Evolutionary conservation across 2,888 invertebrate species (phyloP), one percentile per base, ranked within the genome.

Genomic region (Orchesellides sinensis): DNA sequence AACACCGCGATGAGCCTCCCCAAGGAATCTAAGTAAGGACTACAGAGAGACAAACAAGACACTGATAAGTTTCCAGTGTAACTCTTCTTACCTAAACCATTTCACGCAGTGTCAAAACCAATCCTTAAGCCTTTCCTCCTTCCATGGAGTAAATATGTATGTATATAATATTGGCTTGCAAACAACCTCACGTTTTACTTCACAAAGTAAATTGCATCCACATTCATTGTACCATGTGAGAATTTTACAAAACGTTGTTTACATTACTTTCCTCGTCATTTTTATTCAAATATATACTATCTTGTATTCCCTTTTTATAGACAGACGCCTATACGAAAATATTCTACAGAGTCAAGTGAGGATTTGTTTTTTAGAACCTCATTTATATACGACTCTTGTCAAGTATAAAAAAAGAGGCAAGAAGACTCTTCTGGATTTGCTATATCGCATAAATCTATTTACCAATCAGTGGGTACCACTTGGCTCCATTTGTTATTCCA

Each of bases 401-500:
- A n/a, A n/a, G n/a, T n/a, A n/a, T n/a, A n/a, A n/a, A n/a, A n/a
- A n/a, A n/a, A n/a, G n/a, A n/a, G n/a, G n/a, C n/a, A 21, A 52
- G 8, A 17, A 4, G 52, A 21, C 19, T 52, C 35, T 52, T 52
- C 21, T 17, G n/a, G 2, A 52, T 1, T 52, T 52, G 2, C 12
- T 17, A 19, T 8, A 32, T 6, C 4, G 40, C 10, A 40, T 14
- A 40, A 40, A 21, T 52, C 12, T 52, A 52, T 66, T 90, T 90
- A 91, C 95, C 95, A 86, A 95, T 95, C 5, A 97, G 91, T 0
- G 96, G 95, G 90, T 97, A 97, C 97, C 97, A 97, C 74, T 95
- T 95, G 0, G 98, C 98, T 3, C 98, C 98, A 89, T 98, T 98
- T 1, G 97, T 97, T 87, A 97, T 97, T 10, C 98, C 98, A 90